These are phyloP conservation scores for Falco punctatus DNA, from an alignment of 2,113 vertebrate genomes.

Conservation along the genomic window DNA sequence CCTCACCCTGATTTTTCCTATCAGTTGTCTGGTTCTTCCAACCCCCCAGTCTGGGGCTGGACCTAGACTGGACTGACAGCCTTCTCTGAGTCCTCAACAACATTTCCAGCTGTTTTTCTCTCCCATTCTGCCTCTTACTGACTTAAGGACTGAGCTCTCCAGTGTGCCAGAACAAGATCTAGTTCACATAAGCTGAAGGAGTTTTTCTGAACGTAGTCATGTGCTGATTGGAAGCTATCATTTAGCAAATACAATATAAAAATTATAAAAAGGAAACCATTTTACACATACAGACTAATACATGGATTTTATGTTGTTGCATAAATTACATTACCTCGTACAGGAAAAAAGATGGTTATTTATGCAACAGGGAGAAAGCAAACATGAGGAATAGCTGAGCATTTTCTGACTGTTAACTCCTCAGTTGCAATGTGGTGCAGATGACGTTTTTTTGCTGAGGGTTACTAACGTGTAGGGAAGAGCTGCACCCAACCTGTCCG, in stretches of 20 bases:
- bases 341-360: not conserved
- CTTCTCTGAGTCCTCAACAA: not conserved
- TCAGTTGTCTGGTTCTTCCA: not conserved
- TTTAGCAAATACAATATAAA: constrained; percentile 25
- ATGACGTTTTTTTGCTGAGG: not conserved
- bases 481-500: not conserved
- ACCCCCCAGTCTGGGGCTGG: not conserved
- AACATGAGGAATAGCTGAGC: not conserved
- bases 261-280: not conserved
- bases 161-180: constrained; percentile 4
- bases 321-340: not conserved
- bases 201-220: not conserved
- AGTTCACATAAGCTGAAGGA: constrained; percentile 15
- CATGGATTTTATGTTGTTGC: not conserved
- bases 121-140: not conserved
- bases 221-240: not conserved
- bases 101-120: not conserved
- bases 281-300: not conserved
- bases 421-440: not conserved
- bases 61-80: not conserved
- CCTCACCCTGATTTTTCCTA: not conserved
- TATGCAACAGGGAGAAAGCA: not conserved
- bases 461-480: not conserved
- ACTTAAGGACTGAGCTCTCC: not conserved
- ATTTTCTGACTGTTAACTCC: constrained; percentile 24